Base-by-base conservation (phyloP, 2,888 invertebrate genomes). In the Cheilosia soror region DNA sequence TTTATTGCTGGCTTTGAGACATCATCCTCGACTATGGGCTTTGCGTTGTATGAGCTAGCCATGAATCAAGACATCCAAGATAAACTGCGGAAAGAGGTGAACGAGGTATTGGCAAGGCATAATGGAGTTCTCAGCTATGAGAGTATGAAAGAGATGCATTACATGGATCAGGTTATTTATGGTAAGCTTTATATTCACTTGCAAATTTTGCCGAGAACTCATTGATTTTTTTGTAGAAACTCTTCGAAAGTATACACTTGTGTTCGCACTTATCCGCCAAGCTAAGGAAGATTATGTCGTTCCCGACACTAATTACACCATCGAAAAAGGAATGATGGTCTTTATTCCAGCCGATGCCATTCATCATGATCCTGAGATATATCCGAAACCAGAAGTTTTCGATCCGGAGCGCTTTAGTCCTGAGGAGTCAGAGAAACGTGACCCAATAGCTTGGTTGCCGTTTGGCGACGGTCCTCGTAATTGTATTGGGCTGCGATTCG, bases 1-100 rank as follows among this genome's bases (percentile, higher is more conserved):
- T 88, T 91, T 5, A 47, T 90, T 15, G 91, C 95, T 9, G 95
- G 95, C 0, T 94, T 95, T 87, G 95, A 95, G 89, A 94, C 95
- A 0, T 94, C 94, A 0, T 95, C 95, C 0, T 93, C 94, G 0
- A 93, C 94, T 0, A 93, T 95, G 4, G 93, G 93, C 80, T 94
- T 94, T 78, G 90, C 90, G 6, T 87, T 47, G 5, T 47, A 47
- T 47, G 44, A 47, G 3, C 15, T 47, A 2, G 44, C 44, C 6
- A 5, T 15, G 5, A 6, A 47, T 47, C 15, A 47, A n/a, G 15
- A 47, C n/a, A 47, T 47, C 44, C 44, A 47, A 6, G 44, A 47
- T 4, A 47, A 5, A n/a, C 15, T 15, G 6, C 5, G 44, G 2
- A 47, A n/a, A 15, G 44, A 47, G 15, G 44, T 47, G n/a, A 15